Evolutionary conservation across 1,140 invertebrate species (phyloP).

Genomic region (Drosophila simulans): DNA sequence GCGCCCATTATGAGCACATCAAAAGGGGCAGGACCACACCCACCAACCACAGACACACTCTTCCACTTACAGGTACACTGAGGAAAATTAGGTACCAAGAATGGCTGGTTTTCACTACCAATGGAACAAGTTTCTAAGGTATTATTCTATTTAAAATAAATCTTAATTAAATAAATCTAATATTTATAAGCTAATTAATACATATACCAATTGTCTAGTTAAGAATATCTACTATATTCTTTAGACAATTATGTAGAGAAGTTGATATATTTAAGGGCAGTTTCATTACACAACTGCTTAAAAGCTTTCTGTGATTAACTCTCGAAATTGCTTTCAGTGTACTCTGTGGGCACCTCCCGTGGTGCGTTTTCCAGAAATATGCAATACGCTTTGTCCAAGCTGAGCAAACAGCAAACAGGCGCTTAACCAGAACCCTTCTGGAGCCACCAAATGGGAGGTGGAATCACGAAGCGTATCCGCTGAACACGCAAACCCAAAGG

Average conservation of each 20-base stretch:
- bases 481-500: conserved; percentile 70
- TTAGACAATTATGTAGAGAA: too few relatives aligned
- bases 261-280: too few relatives aligned
- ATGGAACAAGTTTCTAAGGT: too few relatives aligned
- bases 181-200: too few relatives aligned
- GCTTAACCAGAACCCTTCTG: conserved; percentile 19
- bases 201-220: too few relatives aligned
- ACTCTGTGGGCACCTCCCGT: conserved; percentile 7
- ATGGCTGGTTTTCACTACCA: not conserved
- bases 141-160: too few relatives aligned
- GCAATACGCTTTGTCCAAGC: conserved; percentile 65
- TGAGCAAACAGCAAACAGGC: conserved; percentile 76
- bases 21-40: conserved; percentile 18
- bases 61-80: conserved; percentile 11
- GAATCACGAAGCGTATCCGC: conserved; percentile 60
- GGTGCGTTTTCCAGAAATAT: conserved; percentile 57
- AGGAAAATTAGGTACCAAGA: not conserved
- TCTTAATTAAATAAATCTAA: too few relatives aligned
- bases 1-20: conserved; percentile 46
- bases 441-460: not conserved
- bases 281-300: too few relatives aligned
- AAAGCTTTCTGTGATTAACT: too few relatives aligned
- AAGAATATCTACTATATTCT: too few relatives aligned
- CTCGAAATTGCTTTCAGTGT: not conserved
- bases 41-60: not conserved